Base-by-base conservation (phyloP, 2,888 invertebrate genomes). In the Lamellibrachia columna region DNA sequence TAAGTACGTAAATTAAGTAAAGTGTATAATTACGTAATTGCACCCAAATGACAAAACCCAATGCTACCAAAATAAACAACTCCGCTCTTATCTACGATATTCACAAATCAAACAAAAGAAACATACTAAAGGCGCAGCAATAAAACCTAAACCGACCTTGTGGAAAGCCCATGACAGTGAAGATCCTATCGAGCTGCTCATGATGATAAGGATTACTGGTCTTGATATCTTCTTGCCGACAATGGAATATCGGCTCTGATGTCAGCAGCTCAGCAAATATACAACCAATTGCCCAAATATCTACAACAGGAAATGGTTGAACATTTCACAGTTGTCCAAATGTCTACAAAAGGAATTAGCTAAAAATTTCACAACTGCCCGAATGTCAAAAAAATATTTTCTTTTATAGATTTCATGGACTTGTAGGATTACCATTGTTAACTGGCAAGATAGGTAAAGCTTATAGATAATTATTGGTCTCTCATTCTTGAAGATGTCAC, bases 191-290 rank as follows among this genome's bases (percentile, higher is more conserved):
- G 92, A 99, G 97, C 96, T 99, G 99, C 96, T 99, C 99, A 96
- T 99, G 99, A 96, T 99, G 99, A 96, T 99, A 99, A 0, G 99
- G 99, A 97, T 99, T 99, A 95, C 99, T 99, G 0, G 99, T 99
- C 97, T 99, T 99, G 93, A 99, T 99, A 96, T 99, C 99, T 97
- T 99, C 99, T 97, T 99, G 99, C 7, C 99, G 98, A 97, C 99
- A 99, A 96, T 99, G 99, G 97, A 99, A 99, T 96, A 99, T 99
- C 15, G 99, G 99, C 96, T 99, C 99, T 0, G 99, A 99, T 0
- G 99, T 99, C 94, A 99, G 97, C n/a, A 99, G 97, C 96, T 99
- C 99, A 0, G 99, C 99, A 97, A 99, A 99, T 96, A 99, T 99
- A 96, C 99, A 99, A 1, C 99, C 99, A 96, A 99, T 99, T 0